phyloP scores from a whole-genome alignment of 37 sponge, comb jelly and placozoan genomes.

The Geodia barretti region DNA sequence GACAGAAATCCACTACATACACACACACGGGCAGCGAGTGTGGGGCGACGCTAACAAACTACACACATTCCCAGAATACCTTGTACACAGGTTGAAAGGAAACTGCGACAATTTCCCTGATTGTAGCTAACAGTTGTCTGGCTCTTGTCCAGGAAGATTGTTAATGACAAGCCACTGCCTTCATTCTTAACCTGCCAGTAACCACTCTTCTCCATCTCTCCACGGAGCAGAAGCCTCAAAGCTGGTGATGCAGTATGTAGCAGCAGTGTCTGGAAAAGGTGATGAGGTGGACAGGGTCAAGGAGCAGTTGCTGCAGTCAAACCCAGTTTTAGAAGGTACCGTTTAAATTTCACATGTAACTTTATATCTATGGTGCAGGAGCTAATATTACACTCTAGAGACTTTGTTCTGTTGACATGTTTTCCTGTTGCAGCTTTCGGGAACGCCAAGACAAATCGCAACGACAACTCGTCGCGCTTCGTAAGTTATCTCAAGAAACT shows the following conservation, averaged over 20 bases:
- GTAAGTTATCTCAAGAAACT: slow-evolving; percentile 38
- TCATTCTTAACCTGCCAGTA: neutral
- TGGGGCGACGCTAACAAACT: no score
- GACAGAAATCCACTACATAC: no score
- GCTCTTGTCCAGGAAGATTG: no score
- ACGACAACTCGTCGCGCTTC: slow-evolving; percentile 94
- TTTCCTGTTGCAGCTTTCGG: no score
- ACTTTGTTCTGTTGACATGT: neutral
- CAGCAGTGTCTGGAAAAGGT: slow-evolving; percentile 73
- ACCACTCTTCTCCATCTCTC: neutral
- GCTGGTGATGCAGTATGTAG: slow-evolving; percentile 88
- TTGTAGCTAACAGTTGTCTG: no score
- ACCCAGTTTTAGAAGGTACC: slow-evolving; percentile 88
- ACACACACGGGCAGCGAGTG: no score
- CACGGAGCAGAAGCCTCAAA: slow-evolving; percentile 78
- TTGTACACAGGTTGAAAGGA: neutral
- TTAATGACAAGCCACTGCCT: no score
- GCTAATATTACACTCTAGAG: no score
- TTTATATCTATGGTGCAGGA: neutral
- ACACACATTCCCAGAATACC: no score
- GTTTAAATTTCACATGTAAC: neutral
- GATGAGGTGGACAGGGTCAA: slow-evolving; percentile 85
- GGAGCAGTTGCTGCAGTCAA: slow-evolving; percentile 83
- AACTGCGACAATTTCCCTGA: neutral
- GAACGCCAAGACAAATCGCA: slow-evolving; percentile 87